Conservation (phyloP, 2,888 invertebrate species). For the Parelbella ahira region DNA sequence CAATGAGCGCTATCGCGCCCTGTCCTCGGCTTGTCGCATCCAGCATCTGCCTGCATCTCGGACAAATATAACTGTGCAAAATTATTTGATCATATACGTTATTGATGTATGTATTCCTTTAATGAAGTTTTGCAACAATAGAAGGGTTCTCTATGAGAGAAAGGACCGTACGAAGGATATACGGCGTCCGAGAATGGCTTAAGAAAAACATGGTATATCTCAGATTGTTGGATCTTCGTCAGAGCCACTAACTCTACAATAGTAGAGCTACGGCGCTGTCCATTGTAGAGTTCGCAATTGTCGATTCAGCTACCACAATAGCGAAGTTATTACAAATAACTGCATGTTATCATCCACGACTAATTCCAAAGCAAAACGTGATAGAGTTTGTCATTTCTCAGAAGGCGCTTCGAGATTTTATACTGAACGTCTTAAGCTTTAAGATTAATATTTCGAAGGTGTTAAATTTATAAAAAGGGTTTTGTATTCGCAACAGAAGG, state of each 20-base stretch:
- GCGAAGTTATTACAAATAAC: constrained; percentile 46
- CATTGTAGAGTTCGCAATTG: constrained; percentile 47
- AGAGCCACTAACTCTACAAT: constrained; percentile 24
- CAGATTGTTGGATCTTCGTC: constrained; percentile 44
- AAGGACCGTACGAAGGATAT: no score
- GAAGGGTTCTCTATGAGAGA: no score
- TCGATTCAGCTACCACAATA: constrained; percentile 46
- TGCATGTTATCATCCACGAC: constrained; percentile 42
- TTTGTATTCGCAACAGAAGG: neutral
- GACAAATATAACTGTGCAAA: no score
- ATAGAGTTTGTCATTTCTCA: constrained; percentile 37
- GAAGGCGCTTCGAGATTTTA: constrained; percentile 30
- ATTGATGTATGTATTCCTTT: no score
- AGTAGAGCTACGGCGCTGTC: constrained; percentile 28
- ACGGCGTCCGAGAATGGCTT: neutral
- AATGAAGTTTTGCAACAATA: no score
- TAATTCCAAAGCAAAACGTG: constrained; percentile 43
- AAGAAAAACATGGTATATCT: constrained; percentile 9
- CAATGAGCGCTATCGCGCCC: no score
- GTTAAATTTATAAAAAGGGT: constrained; percentile 13
- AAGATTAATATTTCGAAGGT: constrained; percentile 23
- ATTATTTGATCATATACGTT: no score
- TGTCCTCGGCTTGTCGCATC: no score
- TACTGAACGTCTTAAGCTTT: constrained; percentile 8
- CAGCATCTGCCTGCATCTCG: no score